Conservation (phyloP, 2,797 vertebrate genomes). For the Lithobates pipiens region DNA sequence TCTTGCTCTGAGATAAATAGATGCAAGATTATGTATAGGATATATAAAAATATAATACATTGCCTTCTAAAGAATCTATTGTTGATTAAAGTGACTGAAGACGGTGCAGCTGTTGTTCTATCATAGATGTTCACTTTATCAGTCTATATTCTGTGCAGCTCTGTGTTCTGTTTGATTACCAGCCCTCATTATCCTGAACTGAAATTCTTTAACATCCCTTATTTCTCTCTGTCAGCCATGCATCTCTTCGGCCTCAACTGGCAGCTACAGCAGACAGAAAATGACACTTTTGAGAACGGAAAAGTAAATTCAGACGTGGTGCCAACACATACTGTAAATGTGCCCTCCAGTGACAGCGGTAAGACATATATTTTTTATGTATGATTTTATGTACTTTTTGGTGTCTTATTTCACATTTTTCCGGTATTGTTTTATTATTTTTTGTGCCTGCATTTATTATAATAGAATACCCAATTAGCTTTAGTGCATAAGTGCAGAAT, state of each 20-base stretch:
- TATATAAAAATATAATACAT: neutral
- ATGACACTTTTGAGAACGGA: conserved; percentile 96
- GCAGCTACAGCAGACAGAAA: conserved; percentile 96
- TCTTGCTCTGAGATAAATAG: conserved; percentile 13
- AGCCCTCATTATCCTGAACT: conserved; percentile 54
- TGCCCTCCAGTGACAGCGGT: conserved; percentile 91
- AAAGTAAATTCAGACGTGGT: conserved; percentile 88
- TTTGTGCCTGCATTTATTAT: neutral
- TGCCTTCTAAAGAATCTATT: conserved; percentile 2
- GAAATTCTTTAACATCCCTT: conserved; percentile 64
- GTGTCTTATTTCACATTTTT: conserved; percentile 14
- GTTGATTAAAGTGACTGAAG: neutral
- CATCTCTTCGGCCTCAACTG: conserved; percentile 99
- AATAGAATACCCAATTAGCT: conserved; percentile 11
- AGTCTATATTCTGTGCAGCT: neutral
- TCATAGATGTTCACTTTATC: neutral
- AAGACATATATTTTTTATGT: conserved; percentile 68
- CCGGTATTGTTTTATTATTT: conserved; percentile 8
- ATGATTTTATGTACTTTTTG: neutral
- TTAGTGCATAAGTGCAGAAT: neutral
- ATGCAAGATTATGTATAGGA: neutral
- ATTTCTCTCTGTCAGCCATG: conserved; percentile 85
- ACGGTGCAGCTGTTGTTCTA: neutral
- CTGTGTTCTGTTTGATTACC: conserved; percentile 7
- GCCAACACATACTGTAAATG: conserved; percentile 87